Conservation (phyloP, 2,888 invertebrate species). For the Athalia rosae region DNA sequence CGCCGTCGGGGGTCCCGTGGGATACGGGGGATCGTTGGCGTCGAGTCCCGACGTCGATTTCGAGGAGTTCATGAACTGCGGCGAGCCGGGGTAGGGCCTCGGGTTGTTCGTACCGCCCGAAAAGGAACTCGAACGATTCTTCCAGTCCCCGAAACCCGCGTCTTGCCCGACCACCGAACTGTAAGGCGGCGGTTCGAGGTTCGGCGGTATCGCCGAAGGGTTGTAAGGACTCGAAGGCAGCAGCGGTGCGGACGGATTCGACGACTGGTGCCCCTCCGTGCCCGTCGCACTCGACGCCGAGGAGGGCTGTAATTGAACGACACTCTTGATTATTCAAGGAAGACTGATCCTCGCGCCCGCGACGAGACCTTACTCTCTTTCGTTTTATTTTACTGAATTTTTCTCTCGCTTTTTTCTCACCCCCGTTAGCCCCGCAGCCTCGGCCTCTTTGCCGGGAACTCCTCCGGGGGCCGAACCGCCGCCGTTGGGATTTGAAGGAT, state of each 20-base stretch:
- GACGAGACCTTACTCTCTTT: neutral
- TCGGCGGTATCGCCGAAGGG: neutral
- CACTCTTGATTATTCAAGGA: neutral
- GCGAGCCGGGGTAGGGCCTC: constrained; percentile 1
- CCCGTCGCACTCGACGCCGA: neutral
- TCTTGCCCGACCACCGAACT: constrained; percentile 25
- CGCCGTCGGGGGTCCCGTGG: neutral
- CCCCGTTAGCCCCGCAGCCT: neutral
- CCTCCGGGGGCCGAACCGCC: neutral
- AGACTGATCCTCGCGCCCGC: neutral
- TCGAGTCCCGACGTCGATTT: constrained; percentile 8
- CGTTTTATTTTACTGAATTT: neutral
- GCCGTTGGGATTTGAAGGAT: constrained; percentile 21
- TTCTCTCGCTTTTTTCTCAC: neutral
- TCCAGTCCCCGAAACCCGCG: neutral
- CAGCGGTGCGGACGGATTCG: constrained; percentile 29
- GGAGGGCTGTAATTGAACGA: constrained; percentile 9
- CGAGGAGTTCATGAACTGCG: neutral
- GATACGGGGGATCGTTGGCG: neutral
- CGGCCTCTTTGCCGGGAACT: neutral
- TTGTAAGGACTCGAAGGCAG: neutral
- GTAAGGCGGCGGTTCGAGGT: constrained; percentile 35
- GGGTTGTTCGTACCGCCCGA: neutral
- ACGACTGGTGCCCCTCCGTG: neutral
- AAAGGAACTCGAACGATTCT: constrained; percentile 4